Evolutionary conservation across 2,113 vertebrate species (phyloP), one percentile per base, ranked within the genome.

Genomic region (Loxodonta africana): DNA sequence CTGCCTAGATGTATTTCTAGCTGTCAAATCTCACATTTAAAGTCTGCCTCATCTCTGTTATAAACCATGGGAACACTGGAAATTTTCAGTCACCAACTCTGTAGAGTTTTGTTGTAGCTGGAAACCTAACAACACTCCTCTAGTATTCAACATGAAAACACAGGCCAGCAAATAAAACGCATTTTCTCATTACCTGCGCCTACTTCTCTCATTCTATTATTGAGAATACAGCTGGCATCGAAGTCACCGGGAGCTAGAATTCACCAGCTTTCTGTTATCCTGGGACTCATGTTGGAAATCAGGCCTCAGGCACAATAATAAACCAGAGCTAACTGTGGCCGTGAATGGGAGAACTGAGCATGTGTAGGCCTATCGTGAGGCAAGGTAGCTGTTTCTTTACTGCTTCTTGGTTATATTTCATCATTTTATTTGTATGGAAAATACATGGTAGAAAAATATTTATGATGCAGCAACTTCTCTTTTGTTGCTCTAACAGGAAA

Each of bases 191-290:
- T 92, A 77, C 28, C 20, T 74, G 44, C 65, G 25, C 65, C 57
- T 86, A 71, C n/a, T 95, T 90, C 71, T 81, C 6, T 82, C 3
- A 15, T 15, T 94, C 92, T 51, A 83, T 84, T 83, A 62, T 53
- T 9, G 83, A 85, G 60, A 85, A 95, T 69, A 93, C 95, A 89
- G 37, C 26, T 76, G 69, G 44, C 65, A 73, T 71, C 28, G 84
- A 77, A 93, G 81, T 97, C 57, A 93, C 33, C 63, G 25, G 60
- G 41, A 95, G 46, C 28, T 25, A 77, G 77, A 90, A 95, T 65
- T 88, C 76, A 63, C 30, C 62, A 51, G 25, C 46, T 26, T 82
- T 90, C 85, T 51, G 69, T 93, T 30, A 90, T 3, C 33, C 1
- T 6, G 74, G 62, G 8, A 9, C 4, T 37, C 48, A n/a, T 5